phyloP scores from a whole-genome alignment of 2,797 vertebrate species.

The Phrynocephalus vlangalii region DNA sequence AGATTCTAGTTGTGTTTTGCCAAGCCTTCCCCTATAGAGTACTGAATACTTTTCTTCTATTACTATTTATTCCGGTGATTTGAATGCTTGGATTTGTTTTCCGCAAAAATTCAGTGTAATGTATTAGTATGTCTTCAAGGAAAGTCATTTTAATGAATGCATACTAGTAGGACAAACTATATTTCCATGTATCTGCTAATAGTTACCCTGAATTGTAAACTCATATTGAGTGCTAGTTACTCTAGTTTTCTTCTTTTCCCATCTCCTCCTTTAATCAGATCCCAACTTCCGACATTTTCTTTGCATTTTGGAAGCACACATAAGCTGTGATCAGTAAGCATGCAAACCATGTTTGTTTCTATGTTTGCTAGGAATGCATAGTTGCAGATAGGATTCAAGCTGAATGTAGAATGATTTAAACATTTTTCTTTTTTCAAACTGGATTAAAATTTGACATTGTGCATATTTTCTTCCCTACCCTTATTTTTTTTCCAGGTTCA shows the following conservation, averaged over 20 bases:
- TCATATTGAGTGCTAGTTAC: slow-evolving; percentile 16
- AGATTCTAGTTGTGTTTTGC: background rate
- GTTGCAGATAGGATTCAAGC: background rate
- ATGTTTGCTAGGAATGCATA: background rate
- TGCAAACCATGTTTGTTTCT: background rate
- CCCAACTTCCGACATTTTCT: slow-evolving; percentile 5
- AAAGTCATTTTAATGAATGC: background rate
- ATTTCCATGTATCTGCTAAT: background rate
- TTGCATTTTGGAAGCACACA: slow-evolving; percentile 17
- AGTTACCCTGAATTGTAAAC: slow-evolving; percentile 9
- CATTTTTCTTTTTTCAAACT: slow-evolving; percentile 17
- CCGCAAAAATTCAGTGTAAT: background rate
- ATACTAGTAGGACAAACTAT: background rate
- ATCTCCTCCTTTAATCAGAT: slow-evolving; percentile 15
- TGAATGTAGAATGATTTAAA: background rate
- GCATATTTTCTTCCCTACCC: slow-evolving; percentile 4
- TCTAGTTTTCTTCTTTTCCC: background rate
- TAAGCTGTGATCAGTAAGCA: background rate
- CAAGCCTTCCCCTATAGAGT: background rate
- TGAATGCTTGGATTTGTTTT: background rate
- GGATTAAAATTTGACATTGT: slow-evolving; percentile 42
- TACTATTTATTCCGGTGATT: background rate
- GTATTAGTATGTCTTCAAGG: slow-evolving; percentile 19
- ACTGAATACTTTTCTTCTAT: background rate
- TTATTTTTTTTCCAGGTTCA: slow-evolving; percentile 84